A percentile compares a stretch with the other conserved stretches of the same genome.
These are phyloP conservation scores for Agriopis leucophaearia DNA, from an alignment of 2,888 invertebrate genomes.

Conservation along the genomic window DNA sequence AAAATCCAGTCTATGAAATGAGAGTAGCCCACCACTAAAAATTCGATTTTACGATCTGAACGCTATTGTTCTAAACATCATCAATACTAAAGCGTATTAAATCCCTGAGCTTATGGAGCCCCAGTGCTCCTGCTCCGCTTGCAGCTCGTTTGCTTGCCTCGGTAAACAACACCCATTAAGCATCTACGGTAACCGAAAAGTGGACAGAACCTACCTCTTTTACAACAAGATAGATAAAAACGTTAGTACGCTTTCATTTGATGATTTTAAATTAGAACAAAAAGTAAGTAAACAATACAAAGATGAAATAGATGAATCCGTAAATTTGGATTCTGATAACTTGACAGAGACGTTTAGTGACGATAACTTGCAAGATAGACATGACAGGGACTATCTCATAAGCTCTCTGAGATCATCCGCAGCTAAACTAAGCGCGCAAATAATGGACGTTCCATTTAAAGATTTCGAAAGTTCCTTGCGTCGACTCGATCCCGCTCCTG, in stretches of 20 bases:
- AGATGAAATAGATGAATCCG: constrained; percentile 14
- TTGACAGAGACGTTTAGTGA: neutral
- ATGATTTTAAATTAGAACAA: neutral
- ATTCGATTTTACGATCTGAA: neutral
- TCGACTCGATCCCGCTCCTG: constrained; percentile 14
- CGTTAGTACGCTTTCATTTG: constrained; percentile 9
- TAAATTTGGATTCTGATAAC: neutral
- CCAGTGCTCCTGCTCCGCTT: constrained; percentile 60
- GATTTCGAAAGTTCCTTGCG: constrained; percentile 51
- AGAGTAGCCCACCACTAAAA: too few relatives aligned
- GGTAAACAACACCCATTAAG: constrained; percentile 44
- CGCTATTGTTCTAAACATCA: neutral
- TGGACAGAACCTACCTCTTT: constrained; percentile 47
- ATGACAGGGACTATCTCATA: neutral
- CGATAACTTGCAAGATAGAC: neutral
- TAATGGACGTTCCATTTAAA: constrained; percentile 61
- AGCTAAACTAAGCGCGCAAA: constrained; percentile 62
- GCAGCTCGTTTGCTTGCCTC: constrained; percentile 53
- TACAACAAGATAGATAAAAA: constrained; percentile 29
- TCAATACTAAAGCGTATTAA: neutral
- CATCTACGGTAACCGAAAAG: constrained; percentile 41
- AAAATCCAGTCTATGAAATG: neutral
- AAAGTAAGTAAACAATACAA: constrained; percentile 4
- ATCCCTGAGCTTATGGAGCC: constrained; percentile 32
- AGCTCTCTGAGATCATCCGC: constrained; percentile 38